Conservation (phyloP, 2,113 vertebrate genomes). For the Piaya cayana region DNA sequence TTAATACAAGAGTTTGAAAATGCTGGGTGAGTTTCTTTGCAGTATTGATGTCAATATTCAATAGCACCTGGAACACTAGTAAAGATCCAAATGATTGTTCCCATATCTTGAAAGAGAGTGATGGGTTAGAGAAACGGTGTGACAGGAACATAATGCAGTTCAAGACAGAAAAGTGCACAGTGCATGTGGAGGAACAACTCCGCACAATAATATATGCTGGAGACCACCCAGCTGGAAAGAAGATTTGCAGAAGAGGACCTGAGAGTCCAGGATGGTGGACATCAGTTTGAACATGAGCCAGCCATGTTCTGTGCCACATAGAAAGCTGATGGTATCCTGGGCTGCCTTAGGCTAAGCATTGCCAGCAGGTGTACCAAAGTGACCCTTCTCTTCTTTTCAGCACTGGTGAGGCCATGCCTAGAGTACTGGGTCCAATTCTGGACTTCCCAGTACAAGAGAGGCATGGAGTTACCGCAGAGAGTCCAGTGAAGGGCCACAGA, state of each 20-base stretch:
- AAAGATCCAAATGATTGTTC: not conserved
- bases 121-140: not conserved
- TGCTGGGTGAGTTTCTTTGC: not conserved
- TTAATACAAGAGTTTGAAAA: not conserved
- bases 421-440: no score
- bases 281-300: not conserved
- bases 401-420: not conserved
- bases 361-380: not conserved
- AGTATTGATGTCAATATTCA: not conserved
- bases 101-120: not conserved
- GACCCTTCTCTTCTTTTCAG: not conserved
- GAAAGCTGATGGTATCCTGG: not conserved
- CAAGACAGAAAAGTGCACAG: not conserved
- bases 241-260: not conserved
- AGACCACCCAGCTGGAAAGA: not conserved
- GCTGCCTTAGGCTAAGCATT: not conserved
- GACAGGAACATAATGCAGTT: not conserved
- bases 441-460: no score
- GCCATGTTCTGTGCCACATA: fast-evolving
- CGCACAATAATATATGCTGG: not conserved
- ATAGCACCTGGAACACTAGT: not conserved
- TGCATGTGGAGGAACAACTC: not conserved
- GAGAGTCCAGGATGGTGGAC: fast-evolving
- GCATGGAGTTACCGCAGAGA: no score
- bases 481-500: no score